These are phyloP conservation scores for Chalcis sispes DNA, from an alignment of 2,888 invertebrate genomes.

Conservation along the genomic window DNA sequence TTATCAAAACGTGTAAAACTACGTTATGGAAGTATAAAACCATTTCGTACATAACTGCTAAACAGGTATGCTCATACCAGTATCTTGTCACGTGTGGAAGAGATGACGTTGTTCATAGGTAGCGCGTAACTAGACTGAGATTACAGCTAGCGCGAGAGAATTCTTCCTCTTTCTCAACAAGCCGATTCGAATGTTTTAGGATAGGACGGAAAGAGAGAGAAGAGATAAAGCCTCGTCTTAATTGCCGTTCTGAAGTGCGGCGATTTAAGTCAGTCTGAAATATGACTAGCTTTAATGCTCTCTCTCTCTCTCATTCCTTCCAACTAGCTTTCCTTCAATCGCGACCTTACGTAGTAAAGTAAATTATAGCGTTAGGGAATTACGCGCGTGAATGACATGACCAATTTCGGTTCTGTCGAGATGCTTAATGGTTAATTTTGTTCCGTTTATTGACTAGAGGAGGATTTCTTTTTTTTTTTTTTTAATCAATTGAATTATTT, in stretches of 20 bases:
- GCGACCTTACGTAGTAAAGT: conserved; percentile 7
- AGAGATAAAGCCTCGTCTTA: conserved; percentile 50
- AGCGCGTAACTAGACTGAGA: too few relatives aligned
- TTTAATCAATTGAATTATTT: neutral
- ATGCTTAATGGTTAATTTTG: neutral
- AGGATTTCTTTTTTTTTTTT: too few relatives aligned
- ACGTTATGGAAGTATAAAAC: too few relatives aligned
- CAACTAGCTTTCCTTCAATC: conserved; percentile 19
- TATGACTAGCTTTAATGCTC: conserved; percentile 43
- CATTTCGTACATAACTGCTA: too few relatives aligned
- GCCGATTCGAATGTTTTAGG: neutral
- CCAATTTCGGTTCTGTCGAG: neutral
- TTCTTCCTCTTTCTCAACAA: too few relatives aligned
- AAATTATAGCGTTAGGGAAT: too few relatives aligned
- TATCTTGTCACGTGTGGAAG: too few relatives aligned
- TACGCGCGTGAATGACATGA: neutral
- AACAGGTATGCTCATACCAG: too few relatives aligned
- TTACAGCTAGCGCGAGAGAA: too few relatives aligned
- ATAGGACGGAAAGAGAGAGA: neutral
- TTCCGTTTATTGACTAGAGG: neutral
- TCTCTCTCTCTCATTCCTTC: neutral
- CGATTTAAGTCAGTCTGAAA: conserved; percentile 62
- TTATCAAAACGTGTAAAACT: too few relatives aligned
- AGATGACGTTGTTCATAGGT: too few relatives aligned
- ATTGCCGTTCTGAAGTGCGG: conserved; percentile 60